Evolutionary conservation across 2,113 vertebrate genomes (phyloP).

Genomic region (Eublepharis macularius): DNA sequence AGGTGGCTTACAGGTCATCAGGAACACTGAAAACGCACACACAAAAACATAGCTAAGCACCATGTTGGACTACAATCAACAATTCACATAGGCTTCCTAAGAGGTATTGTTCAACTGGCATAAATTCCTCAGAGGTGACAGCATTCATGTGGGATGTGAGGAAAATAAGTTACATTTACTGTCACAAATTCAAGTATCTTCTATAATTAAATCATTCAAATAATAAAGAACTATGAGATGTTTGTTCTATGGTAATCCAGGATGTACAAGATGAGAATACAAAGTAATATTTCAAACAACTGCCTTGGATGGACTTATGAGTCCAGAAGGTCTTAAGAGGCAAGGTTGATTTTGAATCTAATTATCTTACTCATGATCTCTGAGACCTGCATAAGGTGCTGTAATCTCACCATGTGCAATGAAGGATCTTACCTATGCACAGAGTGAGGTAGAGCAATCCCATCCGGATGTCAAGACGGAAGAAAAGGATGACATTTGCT

Average conservation of each 20-base stretch:
- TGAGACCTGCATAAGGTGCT: not conserved
- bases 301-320: too few relatives aligned
- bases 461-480: slow-evolving; percentile 91
- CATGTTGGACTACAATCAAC: too few relatives aligned
- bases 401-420: fast-evolving
- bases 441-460: slow-evolving; percentile 89
- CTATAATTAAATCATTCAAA: not conserved
- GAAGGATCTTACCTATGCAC: slow-evolving; percentile 85
- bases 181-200: not conserved
- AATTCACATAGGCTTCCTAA: not conserved
- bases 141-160: not conserved
- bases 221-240: not conserved
- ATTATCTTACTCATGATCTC: not conserved
- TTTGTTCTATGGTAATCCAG: not conserved
- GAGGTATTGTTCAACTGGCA: not conserved
- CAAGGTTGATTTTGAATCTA: not conserved
- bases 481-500: slow-evolving; percentile 93
- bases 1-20: slow-evolving; percentile 95
- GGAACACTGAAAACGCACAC: slow-evolving; percentile 79
- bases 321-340: not conserved
- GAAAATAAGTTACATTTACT: not conserved
- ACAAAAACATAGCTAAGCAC: not conserved
- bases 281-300: not conserved
- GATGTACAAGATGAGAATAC: not conserved
- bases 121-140: not conserved